Base-by-base conservation (phyloP, 2,797 vertebrate genomes). In the Serranus cabrilla region DNA sequence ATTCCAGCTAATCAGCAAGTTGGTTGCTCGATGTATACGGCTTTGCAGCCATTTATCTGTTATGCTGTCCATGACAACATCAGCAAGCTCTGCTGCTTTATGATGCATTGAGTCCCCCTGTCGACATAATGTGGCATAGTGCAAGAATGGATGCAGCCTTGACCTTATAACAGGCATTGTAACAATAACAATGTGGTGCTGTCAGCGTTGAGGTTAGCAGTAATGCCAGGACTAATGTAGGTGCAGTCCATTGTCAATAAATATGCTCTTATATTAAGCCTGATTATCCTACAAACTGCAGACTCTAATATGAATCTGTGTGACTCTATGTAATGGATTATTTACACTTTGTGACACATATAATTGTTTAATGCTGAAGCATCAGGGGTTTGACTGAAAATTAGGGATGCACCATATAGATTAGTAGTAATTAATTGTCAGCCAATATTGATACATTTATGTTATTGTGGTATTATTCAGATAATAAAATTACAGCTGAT, bases 1-100 rank as follows among this genome's bases (percentile, higher is more conserved):
- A 71, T 78, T 70, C 49, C 69, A 60, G 80, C 79, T 87, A 83
- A 88, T 84, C 81, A 81, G 71, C 75, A 40, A 46, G 47, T 50
- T 67, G 57, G 61, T 74, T 74, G 34, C 65, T 34, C 54, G 52
- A 43, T 77, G 71, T 52, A 3, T 42, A 23, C 5, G 34, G 11
- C 13, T 47, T 58, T 34, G 39, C 42, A 59, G 67, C 68, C 63
- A 64, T 83, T 79, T 79, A 58, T 60, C 47, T 75, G 55, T 71
- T 52, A 16, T 69, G 47, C 20, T 71, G 1, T 50, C 42, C 31
- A 59, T 80, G 57, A 80, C 74, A 90, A 76, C 80, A 84, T 76
- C 71, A 62, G 34, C 67, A 43, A 9, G 49, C 70, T 49, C 56
- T 71, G 84, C 76, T 71, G 82, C 76, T 71, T 49, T 39, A 10